A percentile compares a stretch with the other conserved stretches of the same genome.
Evolutionary conservation across 2,113 vertebrate species (phyloP).

Genomic region (Poicephalus meyeri): DNA sequence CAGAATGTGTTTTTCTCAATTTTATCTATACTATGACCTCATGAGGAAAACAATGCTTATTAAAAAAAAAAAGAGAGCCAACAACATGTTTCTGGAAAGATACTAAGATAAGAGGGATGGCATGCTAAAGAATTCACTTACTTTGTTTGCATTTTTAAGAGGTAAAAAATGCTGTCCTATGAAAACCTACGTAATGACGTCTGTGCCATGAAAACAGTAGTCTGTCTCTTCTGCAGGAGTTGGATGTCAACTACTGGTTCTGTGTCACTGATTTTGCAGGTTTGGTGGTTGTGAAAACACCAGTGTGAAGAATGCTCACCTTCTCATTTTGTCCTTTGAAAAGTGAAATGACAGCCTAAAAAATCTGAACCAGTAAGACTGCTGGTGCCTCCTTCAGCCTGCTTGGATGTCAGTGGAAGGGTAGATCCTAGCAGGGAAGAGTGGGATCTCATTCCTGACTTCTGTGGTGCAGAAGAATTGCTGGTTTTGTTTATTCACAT

Average conservation of each 20-base stretch:
- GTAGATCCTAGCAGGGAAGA: not conserved
- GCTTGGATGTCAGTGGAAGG: not conserved
- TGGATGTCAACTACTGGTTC: not conserved
- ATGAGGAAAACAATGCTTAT: not conserved
- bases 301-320: not conserved
- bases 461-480: not conserved
- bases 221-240: not conserved
- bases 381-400: not conserved
- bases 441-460: not conserved
- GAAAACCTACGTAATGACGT: not conserved
- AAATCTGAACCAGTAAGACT: not conserved
- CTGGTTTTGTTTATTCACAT: not conserved
- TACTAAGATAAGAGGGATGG: not conserved
- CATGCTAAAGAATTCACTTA: not conserved
- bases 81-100: not conserved
- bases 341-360: not conserved
- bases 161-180: not conserved
- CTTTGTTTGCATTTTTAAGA: not conserved
- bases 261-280: not conserved
- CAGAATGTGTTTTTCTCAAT: not conserved
- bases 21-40: not conserved
- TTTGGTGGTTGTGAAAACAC: not conserved
- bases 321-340: not conserved
- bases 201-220: not conserved
- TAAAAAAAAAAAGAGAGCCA: not conserved